Conservation (phyloP, 1,140 invertebrate genomes). For the Drosophila setifemur region DNA sequence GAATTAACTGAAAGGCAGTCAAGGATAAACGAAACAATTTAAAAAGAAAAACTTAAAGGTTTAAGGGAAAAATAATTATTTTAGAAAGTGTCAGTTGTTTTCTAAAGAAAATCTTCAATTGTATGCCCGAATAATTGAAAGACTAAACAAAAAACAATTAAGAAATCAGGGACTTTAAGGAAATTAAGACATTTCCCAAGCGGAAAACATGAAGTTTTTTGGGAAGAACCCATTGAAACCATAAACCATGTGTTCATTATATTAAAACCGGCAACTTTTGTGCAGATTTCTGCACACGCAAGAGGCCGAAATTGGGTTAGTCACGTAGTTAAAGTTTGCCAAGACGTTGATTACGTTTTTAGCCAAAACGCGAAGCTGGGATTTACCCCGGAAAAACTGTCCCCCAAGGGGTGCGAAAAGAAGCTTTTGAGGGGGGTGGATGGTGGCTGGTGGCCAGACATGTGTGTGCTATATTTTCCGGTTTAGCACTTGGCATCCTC, state of each 20-base stretch:
- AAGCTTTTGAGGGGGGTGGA: not conserved
- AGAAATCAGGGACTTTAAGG: no score
- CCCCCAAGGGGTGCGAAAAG: conserved; percentile 4
- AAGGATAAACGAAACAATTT: not conserved
- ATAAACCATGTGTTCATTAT: conserved; percentile 59
- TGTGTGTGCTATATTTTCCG: conserved; percentile 71
- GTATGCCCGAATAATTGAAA: no score
- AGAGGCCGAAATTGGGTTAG: conserved; percentile 54
- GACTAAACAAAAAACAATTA: no score
- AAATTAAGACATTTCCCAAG: no score
- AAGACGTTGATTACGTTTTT: conserved; percentile 67
- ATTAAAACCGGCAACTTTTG: conserved; percentile 36
- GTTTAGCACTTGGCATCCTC: conserved; percentile 72
- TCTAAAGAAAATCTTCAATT: no score
- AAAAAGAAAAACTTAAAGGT: not conserved
- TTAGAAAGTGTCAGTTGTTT: no score
- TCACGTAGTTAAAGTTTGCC: conserved; percentile 64
- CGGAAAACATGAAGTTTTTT: no score
- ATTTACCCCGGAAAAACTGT: conserved; percentile 40
- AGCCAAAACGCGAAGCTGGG: conserved; percentile 55
- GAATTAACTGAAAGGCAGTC: conserved; percentile 1
- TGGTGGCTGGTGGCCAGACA: conserved; percentile 34
- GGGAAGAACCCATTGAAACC: not conserved
- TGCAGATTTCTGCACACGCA: conserved; percentile 9
- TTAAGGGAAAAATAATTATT: not conserved